Percentiles rank a stretch among this genome's conserved stretches.
Evolutionary conservation across 2,888 invertebrate genomes (phyloP).

Genomic region (Chamaedrilus cognettii): DNA sequence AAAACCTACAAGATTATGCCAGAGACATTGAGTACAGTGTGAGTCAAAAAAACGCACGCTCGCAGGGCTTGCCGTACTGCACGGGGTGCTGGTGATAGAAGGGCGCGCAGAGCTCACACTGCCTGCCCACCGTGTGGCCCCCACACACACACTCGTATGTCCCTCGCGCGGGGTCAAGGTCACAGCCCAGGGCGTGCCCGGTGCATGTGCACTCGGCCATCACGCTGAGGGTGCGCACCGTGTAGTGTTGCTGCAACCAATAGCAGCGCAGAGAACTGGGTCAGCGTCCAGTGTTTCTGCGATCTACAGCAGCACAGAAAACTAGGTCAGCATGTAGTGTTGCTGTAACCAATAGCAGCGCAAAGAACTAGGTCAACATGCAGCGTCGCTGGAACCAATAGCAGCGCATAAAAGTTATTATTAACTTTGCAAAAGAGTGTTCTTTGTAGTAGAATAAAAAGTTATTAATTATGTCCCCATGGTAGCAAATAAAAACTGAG

Average conservation of each 20-base stretch:
- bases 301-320: no score
- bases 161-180: conserved; percentile 32
- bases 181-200: conserved; percentile 42
- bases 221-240: conserved; percentile 41
- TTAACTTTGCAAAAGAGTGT: no score
- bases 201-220: conserved; percentile 47
- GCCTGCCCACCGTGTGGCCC: conserved; percentile 42
- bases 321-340: conserved; percentile 47
- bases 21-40: no score
- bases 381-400: no score
- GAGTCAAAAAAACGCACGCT: conserved; percentile 34
- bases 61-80: conserved; percentile 38
- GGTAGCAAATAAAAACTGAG: no score
- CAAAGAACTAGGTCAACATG: no score
- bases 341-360: conserved; percentile 43
- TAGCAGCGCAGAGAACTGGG: conserved; percentile 6
- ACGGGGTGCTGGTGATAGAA: conserved; percentile 44
- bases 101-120: conserved; percentile 43
- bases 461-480: no score
- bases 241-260: conserved; percentile 49
- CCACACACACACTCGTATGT: conserved; percentile 47
- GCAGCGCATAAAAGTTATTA: no score
- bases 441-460: no score
- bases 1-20: no score
- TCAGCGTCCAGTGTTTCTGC: no score